Evolutionary conservation across 2,113 vertebrate genomes (phyloP).

Genomic region (Campylomormyrus tamandua): DNA sequence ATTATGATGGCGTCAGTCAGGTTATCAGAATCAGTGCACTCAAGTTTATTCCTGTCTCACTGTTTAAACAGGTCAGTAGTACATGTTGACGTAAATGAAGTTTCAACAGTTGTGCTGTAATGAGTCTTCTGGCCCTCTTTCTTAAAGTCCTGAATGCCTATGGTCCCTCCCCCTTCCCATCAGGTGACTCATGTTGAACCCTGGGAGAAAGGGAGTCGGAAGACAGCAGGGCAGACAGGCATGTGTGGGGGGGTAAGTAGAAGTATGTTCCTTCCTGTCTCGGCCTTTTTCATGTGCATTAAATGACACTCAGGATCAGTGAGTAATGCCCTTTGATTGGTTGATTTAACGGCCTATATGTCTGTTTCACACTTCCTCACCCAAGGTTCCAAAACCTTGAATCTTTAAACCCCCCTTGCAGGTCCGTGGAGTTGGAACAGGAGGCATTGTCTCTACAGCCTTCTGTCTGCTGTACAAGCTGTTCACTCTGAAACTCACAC

Average conservation of each 20-base stretch:
- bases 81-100: not conserved
- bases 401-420: conserved; percentile 40
- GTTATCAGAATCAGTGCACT: not conserved
- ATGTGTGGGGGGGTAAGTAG: conserved; percentile 99
- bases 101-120: not conserved
- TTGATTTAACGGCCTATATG: not conserved
- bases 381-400: not conserved
- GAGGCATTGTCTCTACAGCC: conserved; percentile 95
- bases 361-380: not conserved
- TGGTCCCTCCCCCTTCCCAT: not conserved
- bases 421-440: conserved; percentile 98
- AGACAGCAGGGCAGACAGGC: conserved; percentile 98
- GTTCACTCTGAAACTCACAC: conserved; percentile 94
- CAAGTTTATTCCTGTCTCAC: not conserved
- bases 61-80: not conserved
- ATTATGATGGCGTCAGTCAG: not conserved
- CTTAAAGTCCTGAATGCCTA: not conserved
- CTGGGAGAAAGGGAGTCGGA: conserved; percentile 97
- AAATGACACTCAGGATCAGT: not conserved
- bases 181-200: conserved; percentile 92
- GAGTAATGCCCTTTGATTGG: not conserved
- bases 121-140: not conserved
- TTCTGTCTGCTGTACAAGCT: conserved; percentile 97
- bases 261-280: conserved; percentile 29
- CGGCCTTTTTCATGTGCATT: not conserved